These are phyloP conservation scores for Haemorhous mexicanus DNA, from an alignment of 2,113 vertebrate genomes.

Conservation along the genomic window DNA sequence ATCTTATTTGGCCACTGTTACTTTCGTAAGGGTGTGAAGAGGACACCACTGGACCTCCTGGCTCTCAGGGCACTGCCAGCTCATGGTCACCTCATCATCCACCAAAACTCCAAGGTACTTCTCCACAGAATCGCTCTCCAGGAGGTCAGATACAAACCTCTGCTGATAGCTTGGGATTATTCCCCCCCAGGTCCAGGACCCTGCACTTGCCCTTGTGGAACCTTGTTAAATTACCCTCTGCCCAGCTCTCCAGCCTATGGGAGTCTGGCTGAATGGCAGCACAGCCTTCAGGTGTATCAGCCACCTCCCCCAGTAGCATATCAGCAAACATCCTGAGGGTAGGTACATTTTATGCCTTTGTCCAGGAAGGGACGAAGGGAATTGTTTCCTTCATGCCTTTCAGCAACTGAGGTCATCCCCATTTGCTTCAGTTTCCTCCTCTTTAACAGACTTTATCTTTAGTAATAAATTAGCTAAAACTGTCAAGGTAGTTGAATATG, in stretches of 20 bases:
- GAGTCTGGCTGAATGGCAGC: neutral
- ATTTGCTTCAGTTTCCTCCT: neutral
- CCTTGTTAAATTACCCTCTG: neutral
- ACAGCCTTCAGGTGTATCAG: neutral
- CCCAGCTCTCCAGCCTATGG: neutral
- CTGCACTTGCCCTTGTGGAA: neutral
- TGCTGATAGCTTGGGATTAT: neutral
- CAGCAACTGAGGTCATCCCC: neutral
- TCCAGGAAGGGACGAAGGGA: neutral
- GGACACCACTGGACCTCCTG: too few species aligned
- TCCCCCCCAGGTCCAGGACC: neutral
- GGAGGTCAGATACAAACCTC: neutral
- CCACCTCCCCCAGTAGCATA: accelerated
- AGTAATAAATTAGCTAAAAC: neutral
- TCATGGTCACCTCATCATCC: neutral
- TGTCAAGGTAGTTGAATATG: neutral
- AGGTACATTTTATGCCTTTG: neutral
- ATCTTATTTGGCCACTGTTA: neutral
- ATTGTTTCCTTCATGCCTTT: neutral
- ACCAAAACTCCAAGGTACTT: neutral
- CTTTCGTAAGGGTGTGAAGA: neutral
- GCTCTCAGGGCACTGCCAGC: neutral
- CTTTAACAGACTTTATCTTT: neutral
- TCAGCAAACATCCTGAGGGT: neutral
- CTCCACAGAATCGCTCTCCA: neutral